Evolutionary conservation across 2,113 vertebrate genomes (phyloP), one percentile per base, ranked within the genome.

Genomic region (Pluvialis apricaria): DNA sequence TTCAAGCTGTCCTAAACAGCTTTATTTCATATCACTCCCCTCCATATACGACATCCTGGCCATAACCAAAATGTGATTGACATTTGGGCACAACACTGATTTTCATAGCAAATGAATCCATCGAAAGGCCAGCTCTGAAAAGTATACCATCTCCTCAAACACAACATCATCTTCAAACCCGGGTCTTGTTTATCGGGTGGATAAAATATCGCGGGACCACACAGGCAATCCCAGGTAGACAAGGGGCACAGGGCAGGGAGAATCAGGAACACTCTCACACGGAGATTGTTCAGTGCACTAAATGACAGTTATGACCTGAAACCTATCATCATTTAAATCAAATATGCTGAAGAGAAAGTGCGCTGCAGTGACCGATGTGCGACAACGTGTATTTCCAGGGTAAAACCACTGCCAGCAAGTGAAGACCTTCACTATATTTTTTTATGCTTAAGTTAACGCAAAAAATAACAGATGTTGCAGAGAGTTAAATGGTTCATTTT

Each of bases 11-110:
- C 52, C 54, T 73, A 21, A 62, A 26, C 15, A 80, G 47, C 36
- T n/a, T 62, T 14, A 31, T 16, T 44, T 51, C 28, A 11, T 29
- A 75, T 44, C 13, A 7, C 13, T 34, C n/a, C 70, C 54, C 26
- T 42, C n/a, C 45, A 20, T 1, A 22, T 3, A 13, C 1, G 15
- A 62, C 0, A 1, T 6, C 40, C n/a, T 34, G 45, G 8, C n/a
- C 45, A 40, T 47, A 54, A 66, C 19, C 45, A 61, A 84, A 79
- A 47, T 32, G 18, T 3, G 44, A 44, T 13, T 7, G 64, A 4
- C 47, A 42, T 21, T 28, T 42, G n/a, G 45, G n/a, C 26, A 72
- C 6, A 36, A 14, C 14, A 8, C 22, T 31, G 44, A 60, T 71
- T 84, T 79, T 68, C 60, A 25, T 1, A 29, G 38, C 16, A 68